Evolutionary conservation across 2,113 vertebrate genomes (phyloP).

Genomic region (Labrus mixtus): DNA sequence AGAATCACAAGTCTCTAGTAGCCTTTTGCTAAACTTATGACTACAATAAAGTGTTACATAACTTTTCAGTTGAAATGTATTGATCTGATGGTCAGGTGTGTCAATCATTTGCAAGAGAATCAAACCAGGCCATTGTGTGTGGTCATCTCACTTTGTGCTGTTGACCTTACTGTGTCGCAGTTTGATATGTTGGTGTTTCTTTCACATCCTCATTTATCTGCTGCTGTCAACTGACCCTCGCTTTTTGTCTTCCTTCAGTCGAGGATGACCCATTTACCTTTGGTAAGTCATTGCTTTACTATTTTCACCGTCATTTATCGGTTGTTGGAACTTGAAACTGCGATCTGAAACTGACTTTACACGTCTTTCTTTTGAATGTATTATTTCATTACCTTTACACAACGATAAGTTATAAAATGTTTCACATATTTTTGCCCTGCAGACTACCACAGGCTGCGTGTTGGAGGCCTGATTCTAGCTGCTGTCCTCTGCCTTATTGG

Average conservation of each 20-base stretch:
- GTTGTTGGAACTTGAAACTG: not conserved
- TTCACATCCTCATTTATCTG: not conserved
- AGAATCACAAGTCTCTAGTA: not conserved
- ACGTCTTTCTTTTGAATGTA: not conserved
- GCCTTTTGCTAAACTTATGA: not conserved
- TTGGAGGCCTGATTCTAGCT: slow-evolving; percentile 88
- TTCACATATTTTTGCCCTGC: slow-evolving; percentile 15
- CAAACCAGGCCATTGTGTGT: slow-evolving; percentile 30
- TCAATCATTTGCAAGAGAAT: slow-evolving; percentile 36
- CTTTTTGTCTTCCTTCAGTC: slow-evolving; percentile 48
- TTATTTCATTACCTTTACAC: not conserved
- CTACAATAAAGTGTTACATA: not conserved
- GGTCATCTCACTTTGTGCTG: slow-evolving; percentile 24
- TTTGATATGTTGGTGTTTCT: slow-evolving; percentile 12
- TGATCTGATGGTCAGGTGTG: slow-evolving; percentile 18
- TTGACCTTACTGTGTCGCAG: slow-evolving; percentile 21
- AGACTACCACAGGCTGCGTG: slow-evolving; percentile 88
- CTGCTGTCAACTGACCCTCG: slow-evolving; percentile 14
- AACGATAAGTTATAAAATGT: not conserved
- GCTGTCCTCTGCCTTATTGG: slow-evolving; percentile 88
- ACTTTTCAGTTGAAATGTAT: slow-evolving; percentile 12
- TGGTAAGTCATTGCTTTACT: slow-evolving; percentile 66
- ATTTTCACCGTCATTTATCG: not conserved
- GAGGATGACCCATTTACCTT: slow-evolving; percentile 84
- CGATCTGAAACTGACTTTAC: too few species aligned